A percentile compares a stretch with the other conserved stretches of the same genome.
Conservation (phyloP, 2,888 invertebrate species). For the Bugula neritina region DNA sequence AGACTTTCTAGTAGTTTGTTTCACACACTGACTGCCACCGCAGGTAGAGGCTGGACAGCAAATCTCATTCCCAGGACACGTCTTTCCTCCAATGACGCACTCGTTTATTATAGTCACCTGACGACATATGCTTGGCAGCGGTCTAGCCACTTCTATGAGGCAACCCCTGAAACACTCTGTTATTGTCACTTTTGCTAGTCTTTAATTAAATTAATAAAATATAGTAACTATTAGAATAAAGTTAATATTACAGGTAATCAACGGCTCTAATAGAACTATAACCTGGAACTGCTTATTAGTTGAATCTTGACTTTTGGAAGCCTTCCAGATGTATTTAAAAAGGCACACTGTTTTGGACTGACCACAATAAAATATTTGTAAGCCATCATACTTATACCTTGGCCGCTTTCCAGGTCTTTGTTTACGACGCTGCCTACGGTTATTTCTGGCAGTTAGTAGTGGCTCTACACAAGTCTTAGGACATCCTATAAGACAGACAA, state of each 20-base stretch:
- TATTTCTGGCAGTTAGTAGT: background rate
- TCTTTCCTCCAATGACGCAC: background rate
- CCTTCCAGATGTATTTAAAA: too few relatives aligned
- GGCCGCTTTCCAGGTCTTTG: too few relatives aligned
- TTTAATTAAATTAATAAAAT: too few relatives aligned
- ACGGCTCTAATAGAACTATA: too few relatives aligned
- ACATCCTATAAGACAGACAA: background rate
- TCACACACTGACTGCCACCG: background rate
- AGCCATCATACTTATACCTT: background rate
- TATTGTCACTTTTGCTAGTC: too few relatives aligned
- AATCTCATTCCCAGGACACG: background rate
- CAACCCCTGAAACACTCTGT: background rate
- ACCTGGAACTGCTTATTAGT: too few relatives aligned
- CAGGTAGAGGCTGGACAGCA: background rate
- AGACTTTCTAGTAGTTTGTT: background rate
- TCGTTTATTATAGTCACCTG: background rate
- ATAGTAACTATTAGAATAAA: too few relatives aligned
- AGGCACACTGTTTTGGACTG: too few relatives aligned
- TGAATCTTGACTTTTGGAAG: too few relatives aligned
- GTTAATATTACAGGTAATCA: too few relatives aligned
- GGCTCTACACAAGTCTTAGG: background rate
- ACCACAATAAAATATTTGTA: background rate
- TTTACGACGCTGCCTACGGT: too few relatives aligned
- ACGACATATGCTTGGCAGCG: background rate
- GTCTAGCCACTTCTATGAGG: background rate